Base-by-base conservation (phyloP, 2,888 invertebrate species). In the Cryptus armator region DNA sequence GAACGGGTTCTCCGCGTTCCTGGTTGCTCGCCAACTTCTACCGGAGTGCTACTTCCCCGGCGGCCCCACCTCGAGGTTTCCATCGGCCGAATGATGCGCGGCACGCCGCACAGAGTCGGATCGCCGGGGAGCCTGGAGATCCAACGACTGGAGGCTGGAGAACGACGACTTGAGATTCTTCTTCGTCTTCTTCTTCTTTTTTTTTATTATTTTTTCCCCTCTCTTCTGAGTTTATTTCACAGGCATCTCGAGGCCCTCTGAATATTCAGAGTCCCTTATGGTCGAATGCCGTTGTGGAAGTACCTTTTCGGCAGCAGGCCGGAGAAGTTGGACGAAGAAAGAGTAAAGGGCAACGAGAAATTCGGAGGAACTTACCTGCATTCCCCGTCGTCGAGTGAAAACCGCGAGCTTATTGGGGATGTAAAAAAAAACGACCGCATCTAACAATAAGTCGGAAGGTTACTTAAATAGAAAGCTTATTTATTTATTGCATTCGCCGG, bases 1-100 rank as follows among this genome's bases (percentile, higher is more conserved):
- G 89, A 91, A 93, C 93, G 92, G 91, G 93, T 93, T 93, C 78
- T 82, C 89, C 85, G 67, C 84, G 81, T 86, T 82, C 88, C 89
- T 85, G 89, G 84, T 85, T 83, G 79, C 81, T 85, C 76, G 70
- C 67, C 68, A 72, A 74, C 46, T 76, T 72, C 76, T 75, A 80
- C 79, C 82, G 71, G 43, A 64, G 66, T 68, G 48, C 43, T 62
- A 76, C 81, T 79, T 37, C 37, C 86, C 80, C 70, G 64, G 68
- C 72, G 64, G 72, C 71, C 70, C 86, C 83, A 82, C 82, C 84
- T 72, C 83, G 53, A 81, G 81, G 75, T 81, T 82, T 79, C 53
- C 74, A 70, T 43, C 71, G 82, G 44, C 9, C 74, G 74, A 74
- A 84, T 74, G 84, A 81, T 84, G 74, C 81, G 74, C 79, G 78